Evolutionary conservation across 2,113 vertebrate species (phyloP).

Genomic region (Corythoichthys intestinalis): DNA sequence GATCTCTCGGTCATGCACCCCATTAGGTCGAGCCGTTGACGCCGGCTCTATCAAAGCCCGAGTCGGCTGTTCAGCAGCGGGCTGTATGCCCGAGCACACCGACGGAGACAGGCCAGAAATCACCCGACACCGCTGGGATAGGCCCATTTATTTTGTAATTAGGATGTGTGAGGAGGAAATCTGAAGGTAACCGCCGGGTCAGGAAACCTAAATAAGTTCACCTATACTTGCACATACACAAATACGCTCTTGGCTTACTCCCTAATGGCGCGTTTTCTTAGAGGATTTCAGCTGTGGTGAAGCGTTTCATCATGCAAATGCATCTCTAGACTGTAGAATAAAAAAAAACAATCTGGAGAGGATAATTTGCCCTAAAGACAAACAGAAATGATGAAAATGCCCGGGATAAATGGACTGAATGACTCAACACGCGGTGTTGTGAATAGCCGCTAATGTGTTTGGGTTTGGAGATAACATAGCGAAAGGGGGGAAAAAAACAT

Average conservation of each 20-base stretch:
- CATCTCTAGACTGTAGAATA: constrained; percentile 34
- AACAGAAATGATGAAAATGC: constrained; percentile 59
- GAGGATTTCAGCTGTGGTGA: constrained; percentile 47
- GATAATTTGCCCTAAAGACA: constrained; percentile 64
- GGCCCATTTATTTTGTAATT: constrained; percentile 58
- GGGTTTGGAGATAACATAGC: constrained; percentile 65
- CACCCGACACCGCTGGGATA: constrained; percentile 36
- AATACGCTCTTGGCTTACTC: constrained; percentile 22
- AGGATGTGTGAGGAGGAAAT: constrained; percentile 53
- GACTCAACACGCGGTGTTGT: constrained; percentile 54
- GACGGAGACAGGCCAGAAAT: constrained; percentile 43
- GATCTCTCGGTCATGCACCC: constrained; percentile 68
- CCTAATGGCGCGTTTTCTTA: constrained; percentile 43
- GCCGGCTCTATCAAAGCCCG: constrained; percentile 65
- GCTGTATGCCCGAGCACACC: constrained; percentile 61
- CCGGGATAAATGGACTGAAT: constrained; percentile 53
- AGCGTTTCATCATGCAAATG: constrained; percentile 65
- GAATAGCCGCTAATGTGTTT: constrained; percentile 72
- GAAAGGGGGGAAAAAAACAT: constrained; percentile 14
- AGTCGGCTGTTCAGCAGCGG: constrained; percentile 61
- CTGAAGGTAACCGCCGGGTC: constrained; percentile 48
- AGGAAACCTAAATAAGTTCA: constrained; percentile 35
- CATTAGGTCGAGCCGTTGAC: constrained; percentile 65
- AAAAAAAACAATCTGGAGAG: constrained; percentile 56
- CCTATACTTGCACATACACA: background rate